These are phyloP conservation scores for Musca vetustissima DNA, from an alignment of 1,140 invertebrate species.

Conservation along the genomic window DNA sequence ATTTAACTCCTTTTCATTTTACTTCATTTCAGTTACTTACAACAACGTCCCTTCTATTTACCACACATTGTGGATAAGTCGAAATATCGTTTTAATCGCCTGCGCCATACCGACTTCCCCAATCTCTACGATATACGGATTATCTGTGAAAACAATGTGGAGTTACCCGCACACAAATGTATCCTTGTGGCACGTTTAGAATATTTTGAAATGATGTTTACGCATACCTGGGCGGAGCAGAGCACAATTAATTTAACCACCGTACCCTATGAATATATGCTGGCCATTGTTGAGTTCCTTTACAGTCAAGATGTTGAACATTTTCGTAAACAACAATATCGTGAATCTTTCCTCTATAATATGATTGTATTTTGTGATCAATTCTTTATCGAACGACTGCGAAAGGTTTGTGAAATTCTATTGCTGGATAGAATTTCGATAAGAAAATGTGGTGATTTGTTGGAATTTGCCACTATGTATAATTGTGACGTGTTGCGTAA, in stretches of 20 bases:
- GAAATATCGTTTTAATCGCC: conserved; percentile 32
- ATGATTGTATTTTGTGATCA: conserved; percentile 69
- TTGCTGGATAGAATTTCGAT: conserved; percentile 63
- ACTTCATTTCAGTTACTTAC: conserved; percentile 19
- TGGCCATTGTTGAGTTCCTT: conserved; percentile 64
- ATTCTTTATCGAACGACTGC: conserved; percentile 63
- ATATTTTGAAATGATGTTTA: conserved; percentile 73
- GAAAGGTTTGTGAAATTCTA: conserved; percentile 64
- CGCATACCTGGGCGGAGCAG: conserved; percentile 66
- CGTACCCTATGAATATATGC: conserved; percentile 54
- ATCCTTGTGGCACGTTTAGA: conserved; percentile 68
- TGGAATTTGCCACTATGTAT: conserved; percentile 64
- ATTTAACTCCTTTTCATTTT: neutral
- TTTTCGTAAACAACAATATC: conserved; percentile 59
- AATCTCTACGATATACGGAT: conserved; percentile 66
- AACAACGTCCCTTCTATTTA: conserved; percentile 24
- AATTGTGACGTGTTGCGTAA: conserved; percentile 64
- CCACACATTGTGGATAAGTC: conserved; percentile 27
- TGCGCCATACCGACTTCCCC: conserved; percentile 46
- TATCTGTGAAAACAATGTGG: conserved; percentile 58
- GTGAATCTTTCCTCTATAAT: conserved; percentile 59
- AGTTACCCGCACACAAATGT: conserved; percentile 70
- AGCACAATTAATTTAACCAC: conserved; percentile 45
- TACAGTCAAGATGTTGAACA: conserved; percentile 62
- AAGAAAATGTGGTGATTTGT: conserved; percentile 67